These are phyloP conservation scores for Prinia subflava DNA, from an alignment of 2,113 vertebrate genomes.

Conservation along the genomic window DNA sequence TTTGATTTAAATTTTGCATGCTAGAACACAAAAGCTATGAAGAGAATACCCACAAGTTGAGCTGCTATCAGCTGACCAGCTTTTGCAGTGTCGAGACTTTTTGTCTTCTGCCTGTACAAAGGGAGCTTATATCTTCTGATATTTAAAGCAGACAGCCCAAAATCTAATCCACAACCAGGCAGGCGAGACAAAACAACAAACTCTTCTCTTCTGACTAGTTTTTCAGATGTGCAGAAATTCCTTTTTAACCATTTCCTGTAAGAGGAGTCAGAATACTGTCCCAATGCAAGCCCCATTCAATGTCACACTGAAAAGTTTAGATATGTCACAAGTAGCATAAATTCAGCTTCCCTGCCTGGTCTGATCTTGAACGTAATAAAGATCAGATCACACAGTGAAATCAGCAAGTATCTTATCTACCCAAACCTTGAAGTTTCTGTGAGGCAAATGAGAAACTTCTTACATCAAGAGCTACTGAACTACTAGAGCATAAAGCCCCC, in stretches of 20 bases:
- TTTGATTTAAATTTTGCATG: not conserved
- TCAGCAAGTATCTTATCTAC: not conserved
- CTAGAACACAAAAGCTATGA: not conserved
- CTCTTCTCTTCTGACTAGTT: not conserved
- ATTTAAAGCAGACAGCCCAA: not conserved
- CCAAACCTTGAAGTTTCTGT: not conserved
- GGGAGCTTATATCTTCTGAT: not conserved
- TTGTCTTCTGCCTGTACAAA: not conserved
- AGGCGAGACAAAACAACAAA: slow-evolving; percentile 23
- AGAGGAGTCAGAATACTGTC: not conserved
- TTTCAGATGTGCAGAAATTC: slow-evolving; percentile 38
- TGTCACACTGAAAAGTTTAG: not conserved
- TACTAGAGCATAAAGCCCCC: not conserved
- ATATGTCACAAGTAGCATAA: not conserved
- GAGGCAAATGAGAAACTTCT: not conserved
- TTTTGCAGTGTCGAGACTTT: not conserved
- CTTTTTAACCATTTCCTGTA: slow-evolving; percentile 25
- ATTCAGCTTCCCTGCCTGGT: not conserved
- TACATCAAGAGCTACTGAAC: not conserved
- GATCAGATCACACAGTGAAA: not conserved
- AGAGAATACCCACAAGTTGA: not conserved
- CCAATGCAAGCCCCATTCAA: not conserved
- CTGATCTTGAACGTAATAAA: not conserved
- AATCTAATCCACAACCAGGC: not conserved
- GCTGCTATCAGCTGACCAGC: not conserved